Base-by-base conservation (phyloP, 2,888 invertebrate species). In the Tyria jacobaeae region DNA sequence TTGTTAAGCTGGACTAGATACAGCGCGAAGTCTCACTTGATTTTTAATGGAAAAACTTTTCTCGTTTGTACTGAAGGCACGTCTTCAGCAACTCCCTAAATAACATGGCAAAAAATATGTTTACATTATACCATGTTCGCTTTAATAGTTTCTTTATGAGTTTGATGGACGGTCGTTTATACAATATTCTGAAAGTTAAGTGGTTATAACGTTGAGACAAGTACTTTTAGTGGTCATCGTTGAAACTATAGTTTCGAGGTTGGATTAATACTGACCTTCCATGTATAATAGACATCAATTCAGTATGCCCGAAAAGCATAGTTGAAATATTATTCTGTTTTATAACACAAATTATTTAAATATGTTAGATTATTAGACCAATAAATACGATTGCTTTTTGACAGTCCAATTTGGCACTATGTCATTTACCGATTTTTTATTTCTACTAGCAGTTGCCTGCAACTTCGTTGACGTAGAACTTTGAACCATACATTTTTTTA, bases 11-110 rank as follows among this genome's bases (percentile, higher is more conserved):
- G 50, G 60, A 63, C 64, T 52, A 39, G 49, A 49, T 35, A 34
- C 48, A 52, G 51, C 58, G 37, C 48, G 49, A 61, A 70, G 57
- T 65, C 62, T 66, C 68, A 64, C 71, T 71, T 73, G 71, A 75
- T 77, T 76, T 79, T 79, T 76, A 80, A 82, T 80, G 82, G 78
- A 62, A 79, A 82, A 83, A 82, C 56, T 83, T 81, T 75, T 62
- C 63, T 62, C 57, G 70, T 73, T 69, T 67, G 66, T 68, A 68
- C 60, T 60, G 35, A 54, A 62, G 54, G 59, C 70, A 68, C 61
- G 66, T 62, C 62, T 60, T 62, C 21, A 60, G 17, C 47, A 51
- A 66, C 61, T 58, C 64, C 31, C 41, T 54, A 60, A 66, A 50
- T 57, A 58, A 50, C 44, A 51, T 56, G 41, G 25, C 10, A 34